phyloP scores from a whole-genome alignment of 2,113 vertebrate species.

The Microtus richardsoni region DNA sequence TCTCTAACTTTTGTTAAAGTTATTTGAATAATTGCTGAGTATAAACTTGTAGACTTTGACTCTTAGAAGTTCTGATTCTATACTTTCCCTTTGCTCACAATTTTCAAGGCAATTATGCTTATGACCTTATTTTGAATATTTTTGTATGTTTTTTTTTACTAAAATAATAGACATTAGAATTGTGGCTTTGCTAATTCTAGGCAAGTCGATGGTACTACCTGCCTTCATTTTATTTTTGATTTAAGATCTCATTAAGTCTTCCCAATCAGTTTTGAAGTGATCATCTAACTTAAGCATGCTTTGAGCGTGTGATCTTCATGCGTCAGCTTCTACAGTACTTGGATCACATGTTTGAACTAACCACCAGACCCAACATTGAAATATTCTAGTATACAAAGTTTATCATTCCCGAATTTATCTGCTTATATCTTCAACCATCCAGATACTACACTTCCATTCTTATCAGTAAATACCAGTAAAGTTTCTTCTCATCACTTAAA shows the following conservation, averaged over 20 bases:
- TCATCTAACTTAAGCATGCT: too few species aligned
- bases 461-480: not conserved
- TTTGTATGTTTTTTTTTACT: not conserved
- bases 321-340: not conserved
- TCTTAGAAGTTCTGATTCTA: not conserved
- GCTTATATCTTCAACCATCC: not conserved
- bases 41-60: not conserved
- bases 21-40: not conserved
- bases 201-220: fast-evolving
- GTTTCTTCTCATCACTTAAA: not conserved
- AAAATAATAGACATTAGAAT: not conserved
- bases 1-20: not conserved
- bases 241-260: not conserved
- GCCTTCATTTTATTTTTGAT: not conserved
- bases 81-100: not conserved
- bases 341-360: not conserved
- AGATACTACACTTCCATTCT: not conserved
- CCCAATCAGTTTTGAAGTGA: not conserved
- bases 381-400: not conserved
- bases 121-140: not conserved
- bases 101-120: not conserved
- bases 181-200: fast-evolving
- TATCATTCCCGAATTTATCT: not conserved
- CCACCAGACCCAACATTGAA: not conserved
- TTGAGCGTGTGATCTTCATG: not conserved